These are phyloP conservation scores for Tipula lateralis DNA, from an alignment of 2,888 invertebrate species.

Conservation along the genomic window DNA sequence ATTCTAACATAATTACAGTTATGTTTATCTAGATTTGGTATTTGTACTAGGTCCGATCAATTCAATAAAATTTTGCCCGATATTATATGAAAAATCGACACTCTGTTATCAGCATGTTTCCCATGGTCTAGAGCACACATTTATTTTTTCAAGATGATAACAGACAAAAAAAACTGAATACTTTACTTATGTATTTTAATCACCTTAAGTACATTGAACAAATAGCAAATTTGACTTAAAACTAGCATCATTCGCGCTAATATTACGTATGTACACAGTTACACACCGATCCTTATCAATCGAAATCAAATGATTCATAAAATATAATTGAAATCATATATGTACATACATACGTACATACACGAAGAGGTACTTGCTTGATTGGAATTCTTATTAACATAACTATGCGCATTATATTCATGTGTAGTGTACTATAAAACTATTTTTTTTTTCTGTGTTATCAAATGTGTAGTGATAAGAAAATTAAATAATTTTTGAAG, in stretches of 20 bases:
- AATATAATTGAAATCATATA: not conserved
- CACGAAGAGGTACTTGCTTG: not conserved
- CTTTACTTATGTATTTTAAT: conserved; percentile 2
- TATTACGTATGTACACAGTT: too few species aligned
- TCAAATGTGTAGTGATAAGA: not conserved
- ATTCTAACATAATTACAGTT: too few species aligned
- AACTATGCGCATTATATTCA: not conserved
- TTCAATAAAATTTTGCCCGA: not conserved
- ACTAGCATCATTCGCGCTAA: not conserved
- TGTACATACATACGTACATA: not conserved
- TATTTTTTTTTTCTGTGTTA: not conserved
- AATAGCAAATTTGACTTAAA: not conserved
- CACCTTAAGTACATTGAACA: not conserved
- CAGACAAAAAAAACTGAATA: not conserved
- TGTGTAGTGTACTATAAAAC: not conserved
- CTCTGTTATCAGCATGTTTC: not conserved
- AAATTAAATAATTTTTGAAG: not conserved
- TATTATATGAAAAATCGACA: not conserved
- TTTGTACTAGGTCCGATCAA: not conserved
- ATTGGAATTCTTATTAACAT: not conserved
- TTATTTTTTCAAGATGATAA: not conserved
- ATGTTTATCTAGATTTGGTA: too few species aligned
- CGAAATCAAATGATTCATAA: not conserved
- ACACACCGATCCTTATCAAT: not conserved
- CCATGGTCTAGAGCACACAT: not conserved